Conservation (phyloP, 35 echinoderm and acorn worm genomes). For the Anneissia japonica region DNA sequence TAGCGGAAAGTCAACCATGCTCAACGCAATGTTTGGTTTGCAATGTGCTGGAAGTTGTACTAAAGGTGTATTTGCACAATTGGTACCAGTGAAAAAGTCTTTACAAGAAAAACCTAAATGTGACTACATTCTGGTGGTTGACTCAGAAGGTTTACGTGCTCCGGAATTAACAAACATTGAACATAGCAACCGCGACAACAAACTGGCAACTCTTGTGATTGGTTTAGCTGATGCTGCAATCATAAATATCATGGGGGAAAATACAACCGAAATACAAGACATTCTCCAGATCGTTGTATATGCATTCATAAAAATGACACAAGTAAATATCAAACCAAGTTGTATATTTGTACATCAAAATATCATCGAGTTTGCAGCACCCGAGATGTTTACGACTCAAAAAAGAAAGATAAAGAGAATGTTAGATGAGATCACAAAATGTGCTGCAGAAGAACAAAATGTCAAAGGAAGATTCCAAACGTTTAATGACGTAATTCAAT, state of each 20-base stretch:
- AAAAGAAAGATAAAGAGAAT: not conserved
- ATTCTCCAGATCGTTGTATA: slow-evolving; percentile 36
- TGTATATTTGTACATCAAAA: slow-evolving; percentile 30
- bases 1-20: slow-evolving; percentile 4
- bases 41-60: slow-evolving; percentile 31
- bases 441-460: slow-evolving; percentile 8
- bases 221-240: slow-evolving; percentile 16
- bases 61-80: slow-evolving; percentile 16
- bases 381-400: not conserved
- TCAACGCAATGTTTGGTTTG: slow-evolving; percentile 32
- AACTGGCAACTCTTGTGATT: slow-evolving; percentile 8
- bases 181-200: slow-evolving; percentile 18
- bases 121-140: slow-evolving; percentile 31
- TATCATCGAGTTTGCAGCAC: not conserved
- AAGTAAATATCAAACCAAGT: not conserved
- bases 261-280: slow-evolving; percentile 28
- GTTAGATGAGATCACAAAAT: not conserved
- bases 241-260: slow-evolving; percentile 13
- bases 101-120: not conserved
- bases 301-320: slow-evolving; percentile 31
- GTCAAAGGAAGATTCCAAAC: no score
- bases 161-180: slow-evolving; percentile 15
- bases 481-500: no score
- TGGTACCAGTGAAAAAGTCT: not conserved
- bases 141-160: slow-evolving; percentile 29